These are phyloP conservation scores for Macrochelys suwanniensis DNA, from an alignment of 2,797 vertebrate genomes.

Conservation along the genomic window DNA sequence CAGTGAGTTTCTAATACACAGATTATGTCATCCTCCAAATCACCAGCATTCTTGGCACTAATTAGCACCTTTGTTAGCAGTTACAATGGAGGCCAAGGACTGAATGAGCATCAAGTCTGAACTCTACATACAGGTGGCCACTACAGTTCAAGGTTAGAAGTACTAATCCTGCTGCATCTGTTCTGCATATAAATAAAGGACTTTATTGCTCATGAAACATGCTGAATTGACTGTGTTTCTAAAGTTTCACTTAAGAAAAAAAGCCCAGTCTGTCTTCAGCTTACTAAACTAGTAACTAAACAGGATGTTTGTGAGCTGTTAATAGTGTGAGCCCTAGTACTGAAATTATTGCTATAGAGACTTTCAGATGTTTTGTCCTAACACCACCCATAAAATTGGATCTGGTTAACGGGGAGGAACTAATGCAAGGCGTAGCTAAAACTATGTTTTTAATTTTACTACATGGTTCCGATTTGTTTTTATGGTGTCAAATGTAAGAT, in stretches of 20 bases:
- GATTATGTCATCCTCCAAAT: background rate
- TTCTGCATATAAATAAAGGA: background rate
- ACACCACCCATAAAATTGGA: background rate
- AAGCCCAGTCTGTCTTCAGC: background rate
- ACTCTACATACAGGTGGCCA: background rate
- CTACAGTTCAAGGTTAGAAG: background rate
- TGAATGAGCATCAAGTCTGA: background rate
- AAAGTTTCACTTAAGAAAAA: too few species aligned
- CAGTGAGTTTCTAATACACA: background rate
- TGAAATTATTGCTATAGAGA: conserved; percentile 47
- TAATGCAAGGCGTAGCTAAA: conserved; percentile 19
- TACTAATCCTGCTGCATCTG: background rate
- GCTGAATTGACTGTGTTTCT: too few species aligned
- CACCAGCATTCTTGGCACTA: background rate
- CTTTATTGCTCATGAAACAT: background rate
- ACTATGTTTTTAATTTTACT: background rate
- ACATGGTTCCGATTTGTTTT: background rate
- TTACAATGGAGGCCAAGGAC: background rate
- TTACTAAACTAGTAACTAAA: conserved; percentile 2
- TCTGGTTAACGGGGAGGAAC: background rate
- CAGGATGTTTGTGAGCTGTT: background rate
- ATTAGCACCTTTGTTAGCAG: background rate
- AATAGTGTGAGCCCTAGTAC: background rate
- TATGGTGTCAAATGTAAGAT: background rate
- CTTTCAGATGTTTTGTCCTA: background rate